These are phyloP conservation scores for Dynastes grantii DNA, from an alignment of 2,888 invertebrate species.

Conservation along the genomic window DNA sequence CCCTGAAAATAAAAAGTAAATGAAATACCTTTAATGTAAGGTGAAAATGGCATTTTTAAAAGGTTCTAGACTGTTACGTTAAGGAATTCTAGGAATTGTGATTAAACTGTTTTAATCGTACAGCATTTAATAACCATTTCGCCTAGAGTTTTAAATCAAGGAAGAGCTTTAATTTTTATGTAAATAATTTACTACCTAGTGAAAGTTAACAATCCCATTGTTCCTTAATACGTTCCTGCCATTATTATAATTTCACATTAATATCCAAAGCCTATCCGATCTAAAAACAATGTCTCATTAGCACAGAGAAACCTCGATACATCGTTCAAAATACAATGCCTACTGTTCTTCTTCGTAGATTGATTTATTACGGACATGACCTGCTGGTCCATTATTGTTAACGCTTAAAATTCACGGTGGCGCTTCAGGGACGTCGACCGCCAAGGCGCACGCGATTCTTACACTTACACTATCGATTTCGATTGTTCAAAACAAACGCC, in stretches of 20 bases:
- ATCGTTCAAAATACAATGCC: conserved; percentile 13
- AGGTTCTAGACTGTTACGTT: background rate
- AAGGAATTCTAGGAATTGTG: background rate
- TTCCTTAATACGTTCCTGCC: background rate
- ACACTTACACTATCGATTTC: background rate
- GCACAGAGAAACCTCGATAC: conserved; percentile 13
- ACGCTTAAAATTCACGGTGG: conserved; percentile 20
- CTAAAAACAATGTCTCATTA: conserved; percentile 24
- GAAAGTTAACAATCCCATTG: too few species aligned
- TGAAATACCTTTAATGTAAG: background rate
- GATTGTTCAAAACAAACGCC: too few species aligned
- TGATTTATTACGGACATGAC: conserved; percentile 6
- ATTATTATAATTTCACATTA: conserved; percentile 7
- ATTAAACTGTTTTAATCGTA: too few species aligned
- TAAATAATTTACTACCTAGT: too few species aligned
- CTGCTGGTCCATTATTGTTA: background rate
- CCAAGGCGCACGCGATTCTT: background rate
- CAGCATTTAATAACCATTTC: too few species aligned
- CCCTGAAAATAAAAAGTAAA: conserved; percentile 59
- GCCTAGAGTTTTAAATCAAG: background rate
- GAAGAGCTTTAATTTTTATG: background rate
- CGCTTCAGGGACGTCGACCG: conserved; percentile 4
- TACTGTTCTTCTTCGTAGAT: background rate
- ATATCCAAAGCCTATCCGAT: background rate
- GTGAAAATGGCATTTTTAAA: background rate